Evolutionary conservation across 1,140 invertebrate species (phyloP).

Genomic region (Drosophila takahashii): DNA sequence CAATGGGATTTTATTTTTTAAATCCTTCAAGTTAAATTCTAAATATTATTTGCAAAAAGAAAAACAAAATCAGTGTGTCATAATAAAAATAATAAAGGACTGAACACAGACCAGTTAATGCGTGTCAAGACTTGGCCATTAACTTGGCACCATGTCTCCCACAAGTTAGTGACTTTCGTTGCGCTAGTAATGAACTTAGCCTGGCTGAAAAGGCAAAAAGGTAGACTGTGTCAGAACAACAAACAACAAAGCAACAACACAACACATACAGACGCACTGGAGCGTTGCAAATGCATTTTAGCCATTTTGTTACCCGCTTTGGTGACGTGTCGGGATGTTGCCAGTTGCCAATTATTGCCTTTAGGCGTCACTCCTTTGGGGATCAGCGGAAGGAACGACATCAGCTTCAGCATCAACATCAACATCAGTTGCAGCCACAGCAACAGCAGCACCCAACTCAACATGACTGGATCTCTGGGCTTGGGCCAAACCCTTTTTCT

Average conservation of each 20-base stretch:
- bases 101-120: background rate
- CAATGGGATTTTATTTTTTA: no score
- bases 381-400: conserved; percentile 38
- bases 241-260: background rate
- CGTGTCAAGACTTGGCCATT: conserved; percentile 21
- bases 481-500: conserved; percentile 72
- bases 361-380: conserved; percentile 43
- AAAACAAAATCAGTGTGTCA: background rate
- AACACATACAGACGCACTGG: conserved; percentile 18
- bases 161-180: conserved; percentile 40
- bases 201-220: conserved; percentile 7
- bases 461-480: conserved; percentile 33
- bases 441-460: conserved; percentile 32
- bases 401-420: conserved; percentile 30
- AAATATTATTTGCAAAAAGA: background rate
- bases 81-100: background rate
- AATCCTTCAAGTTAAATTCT: no score
- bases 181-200: conserved; percentile 35
- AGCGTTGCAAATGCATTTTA: conserved; percentile 74
- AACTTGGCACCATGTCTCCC: conserved; percentile 11
- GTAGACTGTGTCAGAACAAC: background rate
- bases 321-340: conserved; percentile 58
- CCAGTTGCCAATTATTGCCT: conserved; percentile 37
- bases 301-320: conserved; percentile 60
- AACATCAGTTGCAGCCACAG: conserved; percentile 21